Percentiles rank a stretch among this genome's conserved stretches.
Conservation (phyloP, 2,888 invertebrate species). For the Diaprepes abbreviatus region DNA sequence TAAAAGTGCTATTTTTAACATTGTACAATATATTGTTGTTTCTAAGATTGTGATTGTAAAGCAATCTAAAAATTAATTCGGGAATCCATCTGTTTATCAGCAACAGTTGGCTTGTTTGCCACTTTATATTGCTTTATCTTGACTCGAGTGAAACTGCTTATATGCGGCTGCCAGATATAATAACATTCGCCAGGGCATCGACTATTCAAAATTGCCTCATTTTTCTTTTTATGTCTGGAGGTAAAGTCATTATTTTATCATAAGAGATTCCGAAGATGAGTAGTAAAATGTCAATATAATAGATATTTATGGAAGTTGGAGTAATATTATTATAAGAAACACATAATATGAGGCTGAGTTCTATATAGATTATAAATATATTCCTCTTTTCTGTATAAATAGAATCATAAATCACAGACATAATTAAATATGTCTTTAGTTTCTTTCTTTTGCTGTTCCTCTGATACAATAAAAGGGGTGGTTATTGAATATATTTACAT, state of each 20-base stretch:
- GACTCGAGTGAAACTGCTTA: neutral
- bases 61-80: neutral
- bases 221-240: slow-evolving; percentile 17
- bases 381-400: neutral
- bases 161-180: slow-evolving; percentile 1
- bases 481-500: too few species aligned
- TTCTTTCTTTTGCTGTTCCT: too few species aligned
- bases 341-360: slow-evolving; percentile 8
- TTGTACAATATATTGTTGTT: too few species aligned
- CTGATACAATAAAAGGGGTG: too few species aligned
- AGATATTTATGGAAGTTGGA: slow-evolving; percentile 16
- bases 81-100: neutral
- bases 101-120: slow-evolving; percentile 14
- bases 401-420: neutral
- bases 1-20: too few species aligned
- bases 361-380: neutral
- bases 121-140: neutral
- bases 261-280: slow-evolving; percentile 18
- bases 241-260: slow-evolving; percentile 23
- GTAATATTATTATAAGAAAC: neutral
- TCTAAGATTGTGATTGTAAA: neutral
- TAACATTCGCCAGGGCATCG: slow-evolving; percentile 1
- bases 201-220: slow-evolving; percentile 17
- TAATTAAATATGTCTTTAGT: too few species aligned
- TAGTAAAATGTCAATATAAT: slow-evolving; percentile 28